phyloP scores from a whole-genome alignment of 2,797 vertebrate species.

The Enteromius mattozi region DNA sequence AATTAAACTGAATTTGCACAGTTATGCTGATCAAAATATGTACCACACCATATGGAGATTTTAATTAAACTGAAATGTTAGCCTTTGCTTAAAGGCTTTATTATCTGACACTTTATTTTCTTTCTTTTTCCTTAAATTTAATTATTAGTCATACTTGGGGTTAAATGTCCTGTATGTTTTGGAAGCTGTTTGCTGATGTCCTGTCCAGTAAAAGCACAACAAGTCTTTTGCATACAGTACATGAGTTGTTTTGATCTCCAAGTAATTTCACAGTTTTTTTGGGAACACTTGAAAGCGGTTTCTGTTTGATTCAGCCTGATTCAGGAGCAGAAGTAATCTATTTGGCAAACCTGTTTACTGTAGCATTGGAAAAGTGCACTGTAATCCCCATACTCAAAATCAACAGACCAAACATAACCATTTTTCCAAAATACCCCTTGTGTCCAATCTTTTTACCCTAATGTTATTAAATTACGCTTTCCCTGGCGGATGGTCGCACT shows the following conservation, averaged over 20 bases:
- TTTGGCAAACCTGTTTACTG: not conserved
- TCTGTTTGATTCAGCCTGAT: constrained; percentile 3
- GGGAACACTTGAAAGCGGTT: constrained; percentile 5
- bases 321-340: not conserved
- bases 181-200: not conserved
- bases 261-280: constrained; percentile 40
- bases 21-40: not conserved
- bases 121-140: not conserved
- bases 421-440: constrained; percentile 18
- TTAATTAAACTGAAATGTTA: not conserved
- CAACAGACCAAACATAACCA: constrained; percentile 17
- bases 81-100: not conserved
- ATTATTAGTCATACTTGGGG: not conserved
- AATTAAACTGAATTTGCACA: not conserved
- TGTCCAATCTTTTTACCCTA: constrained; percentile 9
- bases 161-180: not conserved
- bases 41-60: not conserved
- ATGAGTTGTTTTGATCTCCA: not conserved
- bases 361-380: not conserved
- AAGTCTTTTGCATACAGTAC: not conserved
- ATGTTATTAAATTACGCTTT: constrained; percentile 17
- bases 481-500: not conserved
- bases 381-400: not conserved
- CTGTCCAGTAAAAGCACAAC: not conserved
- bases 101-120: not conserved